Conservation (phyloP, 2,113 vertebrate genomes). For the Poeciliopsis turrubarensis region DNA sequence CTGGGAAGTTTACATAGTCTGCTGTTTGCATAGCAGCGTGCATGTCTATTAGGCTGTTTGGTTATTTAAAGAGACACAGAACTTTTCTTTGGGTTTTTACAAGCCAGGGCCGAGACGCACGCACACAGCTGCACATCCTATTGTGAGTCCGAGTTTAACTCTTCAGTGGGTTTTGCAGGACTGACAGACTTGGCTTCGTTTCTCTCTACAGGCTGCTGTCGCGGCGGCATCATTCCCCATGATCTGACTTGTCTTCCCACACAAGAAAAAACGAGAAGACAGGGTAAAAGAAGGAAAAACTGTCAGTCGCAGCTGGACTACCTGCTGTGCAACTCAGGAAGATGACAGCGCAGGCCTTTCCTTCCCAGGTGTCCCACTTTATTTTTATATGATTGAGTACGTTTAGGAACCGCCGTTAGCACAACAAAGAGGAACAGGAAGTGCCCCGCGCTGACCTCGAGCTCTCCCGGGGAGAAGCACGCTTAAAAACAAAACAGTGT, state of each 20-base stretch:
- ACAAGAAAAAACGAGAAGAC: neutral
- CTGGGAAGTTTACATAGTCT: constrained; percentile 56
- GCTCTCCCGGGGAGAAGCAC: constrained; percentile 56
- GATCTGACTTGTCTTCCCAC: constrained; percentile 7
- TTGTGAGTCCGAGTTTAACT: neutral
- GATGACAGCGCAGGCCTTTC: constrained; percentile 36
- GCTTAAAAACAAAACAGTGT: constrained; percentile 55
- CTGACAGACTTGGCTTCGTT: constrained; percentile 18
- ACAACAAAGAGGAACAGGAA: constrained; percentile 67
- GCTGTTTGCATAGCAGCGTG: constrained; percentile 63
- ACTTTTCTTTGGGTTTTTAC: constrained; percentile 30
- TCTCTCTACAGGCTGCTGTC: neutral
- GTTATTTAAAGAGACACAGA: constrained; percentile 47
- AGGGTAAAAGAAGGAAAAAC: constrained; percentile 11
- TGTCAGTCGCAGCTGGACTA: constrained; percentile 42
- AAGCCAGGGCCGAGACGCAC: neutral
- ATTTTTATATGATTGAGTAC: constrained; percentile 3
- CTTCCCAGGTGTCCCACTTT: constrained; percentile 36
- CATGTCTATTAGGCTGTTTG: constrained; percentile 57
- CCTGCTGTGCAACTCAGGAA: constrained; percentile 22
- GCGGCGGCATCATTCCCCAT: constrained; percentile 59
- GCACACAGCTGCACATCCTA: neutral
- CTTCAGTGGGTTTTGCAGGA: constrained; percentile 6
- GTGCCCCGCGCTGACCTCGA: constrained; percentile 55
- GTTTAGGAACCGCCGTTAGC: constrained; percentile 1